Evolutionary conservation across 1,140 invertebrate genomes (phyloP).

Genomic region (Penaeus indicus): DNA sequence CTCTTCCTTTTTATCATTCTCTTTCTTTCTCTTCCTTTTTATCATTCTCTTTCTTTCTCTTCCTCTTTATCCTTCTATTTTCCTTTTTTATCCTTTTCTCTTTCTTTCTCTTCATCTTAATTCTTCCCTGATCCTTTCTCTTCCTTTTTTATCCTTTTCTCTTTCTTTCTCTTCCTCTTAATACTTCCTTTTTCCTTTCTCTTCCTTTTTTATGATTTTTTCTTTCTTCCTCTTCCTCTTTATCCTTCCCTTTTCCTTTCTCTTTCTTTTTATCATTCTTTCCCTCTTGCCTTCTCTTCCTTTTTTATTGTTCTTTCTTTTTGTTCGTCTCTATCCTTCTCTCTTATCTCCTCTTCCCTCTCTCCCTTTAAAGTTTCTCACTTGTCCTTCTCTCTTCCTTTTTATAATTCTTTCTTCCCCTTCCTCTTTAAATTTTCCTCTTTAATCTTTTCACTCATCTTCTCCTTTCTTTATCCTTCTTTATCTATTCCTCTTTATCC

Average conservation of each 20-base stretch:
- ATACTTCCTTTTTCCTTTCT: neutral
- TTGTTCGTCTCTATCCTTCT: neutral
- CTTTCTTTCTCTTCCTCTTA: neutral
- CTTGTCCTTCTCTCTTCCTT: neutral
- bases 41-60: neutral
- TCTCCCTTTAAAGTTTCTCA: too few relatives aligned
- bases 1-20: neutral
- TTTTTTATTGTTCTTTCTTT: neutral
- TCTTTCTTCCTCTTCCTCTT: neutral
- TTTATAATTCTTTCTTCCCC: neutral
- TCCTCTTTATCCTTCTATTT: neutral
- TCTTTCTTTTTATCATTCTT: neutral
- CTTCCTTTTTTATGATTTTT: neutral
- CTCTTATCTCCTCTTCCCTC: neutral
- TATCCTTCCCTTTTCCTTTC: neutral
- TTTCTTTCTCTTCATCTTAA: neutral
- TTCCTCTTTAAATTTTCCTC: neutral
- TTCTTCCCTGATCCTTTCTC: neutral
- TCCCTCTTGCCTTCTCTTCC: too few relatives aligned
- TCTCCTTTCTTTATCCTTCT: neutral
- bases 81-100: neutral
- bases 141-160: neutral
- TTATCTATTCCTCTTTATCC: conserved; percentile 23
- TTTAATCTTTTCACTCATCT: neutral
- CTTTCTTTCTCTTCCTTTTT: neutral